Percentiles rank a stretch among this genome's conserved stretches.
Conservation (phyloP, 2,888 invertebrate species). For the Heliconius aoede region DNA sequence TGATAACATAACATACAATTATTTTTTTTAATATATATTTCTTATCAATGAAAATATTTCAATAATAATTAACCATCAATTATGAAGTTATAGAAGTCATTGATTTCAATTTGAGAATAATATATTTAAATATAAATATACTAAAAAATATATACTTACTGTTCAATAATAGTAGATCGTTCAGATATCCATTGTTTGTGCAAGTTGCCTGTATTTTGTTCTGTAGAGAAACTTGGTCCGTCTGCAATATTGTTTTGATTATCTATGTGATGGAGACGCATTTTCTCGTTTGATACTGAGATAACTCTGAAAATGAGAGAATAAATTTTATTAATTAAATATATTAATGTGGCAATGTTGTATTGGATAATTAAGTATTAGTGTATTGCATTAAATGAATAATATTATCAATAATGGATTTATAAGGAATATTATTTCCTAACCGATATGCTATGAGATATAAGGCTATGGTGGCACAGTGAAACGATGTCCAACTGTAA, state of each 20-base stretch:
- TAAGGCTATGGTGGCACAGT: too few relatives aligned
- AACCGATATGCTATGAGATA: too few relatives aligned
- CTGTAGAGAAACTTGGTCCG: constrained; percentile 68
- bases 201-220: constrained; percentile 73
- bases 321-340: background rate
- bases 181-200: constrained; percentile 79
- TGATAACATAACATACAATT: constrained; percentile 38
- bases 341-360: too few relatives aligned
- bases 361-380: too few relatives aligned
- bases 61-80: too few relatives aligned
- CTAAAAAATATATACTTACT: constrained; percentile 71
- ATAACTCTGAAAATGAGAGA: constrained; percentile 78
- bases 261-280: constrained; percentile 73
- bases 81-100: too few relatives aligned
- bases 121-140: background rate
- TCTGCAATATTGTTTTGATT: constrained; percentile 62
- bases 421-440: too few relatives aligned
- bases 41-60: too few relatives aligned
- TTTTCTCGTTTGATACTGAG: constrained; percentile 84
- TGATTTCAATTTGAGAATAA: too few relatives aligned
- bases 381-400: too few relatives aligned
- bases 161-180: constrained; percentile 80
- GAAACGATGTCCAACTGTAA: too few relatives aligned
- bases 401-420: too few relatives aligned
- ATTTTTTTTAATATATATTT: background rate